Conservation (phyloP, 2,888 invertebrate species). For the Drymonia ruficornis region DNA sequence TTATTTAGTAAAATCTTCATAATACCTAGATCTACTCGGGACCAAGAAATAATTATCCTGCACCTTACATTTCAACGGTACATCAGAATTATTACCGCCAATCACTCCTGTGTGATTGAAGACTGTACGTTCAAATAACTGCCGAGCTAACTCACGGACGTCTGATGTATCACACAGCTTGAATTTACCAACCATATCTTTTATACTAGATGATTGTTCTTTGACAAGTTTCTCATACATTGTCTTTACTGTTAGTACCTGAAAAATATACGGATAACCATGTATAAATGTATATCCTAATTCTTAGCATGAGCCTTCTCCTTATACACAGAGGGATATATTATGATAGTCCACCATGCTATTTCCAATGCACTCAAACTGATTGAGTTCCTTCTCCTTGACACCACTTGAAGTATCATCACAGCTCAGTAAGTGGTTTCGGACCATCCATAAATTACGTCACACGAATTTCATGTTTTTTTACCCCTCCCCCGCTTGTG, state of each 20-base stretch:
- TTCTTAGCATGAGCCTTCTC: too few relatives aligned
- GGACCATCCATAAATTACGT: too few relatives aligned
- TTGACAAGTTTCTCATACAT: constrained; percentile 48
- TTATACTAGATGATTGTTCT: constrained; percentile 42
- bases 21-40: constrained; percentile 87
- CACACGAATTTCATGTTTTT: too few relatives aligned
- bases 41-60: constrained; percentile 84
- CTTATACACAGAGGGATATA: too few relatives aligned
- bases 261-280: constrained; percentile 33
- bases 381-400: too few relatives aligned
- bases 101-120: constrained; percentile 55
- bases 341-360: too few relatives aligned
- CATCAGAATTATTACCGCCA: constrained; percentile 85
- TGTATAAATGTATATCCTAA: too few relatives aligned
- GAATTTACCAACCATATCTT: constrained; percentile 33
- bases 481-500: too few relatives aligned
- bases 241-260: constrained; percentile 54
- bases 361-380: too few relatives aligned
- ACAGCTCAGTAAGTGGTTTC: too few relatives aligned
- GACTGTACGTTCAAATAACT: constrained; percentile 58
- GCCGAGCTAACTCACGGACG: constrained; percentile 55
- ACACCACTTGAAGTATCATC: too few relatives aligned
- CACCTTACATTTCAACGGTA: constrained; percentile 77
- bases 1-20: too few relatives aligned
- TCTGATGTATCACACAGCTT: constrained; percentile 59